Conservation (phyloP, 1,140 invertebrate genomes). For the Bicyclus anynana region DNA sequence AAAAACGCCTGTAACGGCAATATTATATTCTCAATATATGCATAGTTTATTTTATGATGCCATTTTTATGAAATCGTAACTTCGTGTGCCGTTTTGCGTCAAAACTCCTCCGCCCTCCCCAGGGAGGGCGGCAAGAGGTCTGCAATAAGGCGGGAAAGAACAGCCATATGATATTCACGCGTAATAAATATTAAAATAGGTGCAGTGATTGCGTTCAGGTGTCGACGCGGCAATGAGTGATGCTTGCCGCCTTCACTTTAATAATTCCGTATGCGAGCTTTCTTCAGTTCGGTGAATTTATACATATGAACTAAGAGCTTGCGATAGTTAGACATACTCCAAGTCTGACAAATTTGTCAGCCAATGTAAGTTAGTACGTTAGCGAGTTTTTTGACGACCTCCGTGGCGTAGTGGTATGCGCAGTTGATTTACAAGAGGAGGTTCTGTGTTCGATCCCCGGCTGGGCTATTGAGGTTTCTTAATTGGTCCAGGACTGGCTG, state of each 20-base stretch:
- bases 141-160: conserved; percentile 56
- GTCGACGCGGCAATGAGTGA: conserved; percentile 32
- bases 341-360: no score
- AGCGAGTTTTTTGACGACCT: no score
- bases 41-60: conserved; percentile 22
- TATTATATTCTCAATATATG: conserved; percentile 17
- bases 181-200: conserved; percentile 75
- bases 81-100: conserved; percentile 24
- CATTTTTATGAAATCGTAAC: conserved; percentile 27
- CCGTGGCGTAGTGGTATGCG: no score
- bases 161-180: conserved; percentile 68
- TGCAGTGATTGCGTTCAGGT: conserved; percentile 66
- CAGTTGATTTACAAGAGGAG: no score
- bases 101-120: conserved; percentile 20
- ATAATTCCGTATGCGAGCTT: background rate
- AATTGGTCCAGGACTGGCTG: no score
- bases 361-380: no score
- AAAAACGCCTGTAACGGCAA: conserved; percentile 7
- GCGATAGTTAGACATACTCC: no score
- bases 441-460: no score
- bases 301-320: no score
- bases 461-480: no score
- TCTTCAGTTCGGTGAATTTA: no score
- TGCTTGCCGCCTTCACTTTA: conserved; percentile 27
- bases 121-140: conserved; percentile 32